Conservation (phyloP, 1,140 invertebrate genomes). For the Drosophila miranda region DNA sequence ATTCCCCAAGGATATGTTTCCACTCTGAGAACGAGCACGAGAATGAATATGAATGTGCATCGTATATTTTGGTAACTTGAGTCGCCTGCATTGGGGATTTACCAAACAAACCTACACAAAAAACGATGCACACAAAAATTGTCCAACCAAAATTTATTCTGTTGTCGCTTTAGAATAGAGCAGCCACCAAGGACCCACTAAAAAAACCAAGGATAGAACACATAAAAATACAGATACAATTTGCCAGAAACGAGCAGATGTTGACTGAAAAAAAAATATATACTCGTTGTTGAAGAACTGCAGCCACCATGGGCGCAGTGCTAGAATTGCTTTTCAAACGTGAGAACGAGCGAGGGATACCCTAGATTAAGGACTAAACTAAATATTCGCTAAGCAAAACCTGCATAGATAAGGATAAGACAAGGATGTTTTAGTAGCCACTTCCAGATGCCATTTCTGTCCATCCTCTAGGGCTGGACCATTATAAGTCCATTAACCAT, state of each 20-base stretch:
- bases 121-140: slow-evolving; percentile 35
- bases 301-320: slow-evolving; percentile 29
- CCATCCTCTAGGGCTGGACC: too few relatives aligned
- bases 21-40: slow-evolving; percentile 39
- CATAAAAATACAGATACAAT: slow-evolving; percentile 54
- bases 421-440: too few relatives aligned
- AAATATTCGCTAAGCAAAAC: too few relatives aligned
- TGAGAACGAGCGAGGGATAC: too few relatives aligned
- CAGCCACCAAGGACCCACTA: slow-evolving; percentile 50
- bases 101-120: slow-evolving; percentile 20
- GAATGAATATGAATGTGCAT: slow-evolving; percentile 55
- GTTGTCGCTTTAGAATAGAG: slow-evolving; percentile 57
- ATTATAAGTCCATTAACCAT: too few relatives aligned
- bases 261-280: slow-evolving; percentile 29
- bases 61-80: slow-evolving; percentile 48
- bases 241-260: slow-evolving; percentile 28
- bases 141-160: slow-evolving; percentile 56
- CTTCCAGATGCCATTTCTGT: too few relatives aligned
- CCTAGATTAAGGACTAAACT: too few relatives aligned
- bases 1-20: slow-evolving; percentile 47
- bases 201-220: slow-evolving; percentile 39
- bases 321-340: neutral
- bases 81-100: slow-evolving; percentile 53
- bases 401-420: too few relatives aligned
- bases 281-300: slow-evolving; percentile 14